phyloP scores from a whole-genome alignment of 1,140 invertebrate species.

The Dysdera silvatica region DNA sequence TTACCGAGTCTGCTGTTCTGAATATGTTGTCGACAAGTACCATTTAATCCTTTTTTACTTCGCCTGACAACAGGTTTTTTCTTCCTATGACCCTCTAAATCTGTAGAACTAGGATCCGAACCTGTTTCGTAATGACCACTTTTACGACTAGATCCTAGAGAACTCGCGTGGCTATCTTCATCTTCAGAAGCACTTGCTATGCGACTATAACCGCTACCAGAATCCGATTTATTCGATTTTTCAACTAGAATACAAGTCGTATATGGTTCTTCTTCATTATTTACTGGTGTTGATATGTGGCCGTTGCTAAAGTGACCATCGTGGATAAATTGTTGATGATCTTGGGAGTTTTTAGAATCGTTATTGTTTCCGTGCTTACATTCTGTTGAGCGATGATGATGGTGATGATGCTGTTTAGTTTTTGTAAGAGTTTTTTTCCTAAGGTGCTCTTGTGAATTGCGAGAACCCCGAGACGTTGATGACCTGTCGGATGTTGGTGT shows the following conservation, averaged over 20 bases:
- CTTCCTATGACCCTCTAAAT: slow-evolving; percentile 17
- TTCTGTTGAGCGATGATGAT: slow-evolving; percentile 12
- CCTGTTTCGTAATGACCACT: slow-evolving; percentile 14
- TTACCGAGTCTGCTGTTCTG: slow-evolving; percentile 18
- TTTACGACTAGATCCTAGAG: slow-evolving; percentile 20
- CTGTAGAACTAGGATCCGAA: slow-evolving; percentile 17
- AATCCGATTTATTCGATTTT: background rate
- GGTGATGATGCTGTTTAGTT: slow-evolving; percentile 17
- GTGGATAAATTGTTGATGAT: background rate
- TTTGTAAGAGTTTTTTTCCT: slow-evolving; percentile 17
- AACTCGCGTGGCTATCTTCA: slow-evolving; percentile 16
- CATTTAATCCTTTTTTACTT: slow-evolving; percentile 23
- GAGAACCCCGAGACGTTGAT: slow-evolving; percentile 22
- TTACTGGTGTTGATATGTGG: background rate
- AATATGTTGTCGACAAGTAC: slow-evolving; percentile 23
- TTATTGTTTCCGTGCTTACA: background rate
- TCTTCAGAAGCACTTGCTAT: slow-evolving; percentile 27
- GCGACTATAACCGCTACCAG: background rate
- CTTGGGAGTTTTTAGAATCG: background rate
- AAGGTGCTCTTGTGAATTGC: slow-evolving; percentile 18
- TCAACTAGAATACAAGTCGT: background rate
- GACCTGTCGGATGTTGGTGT: slow-evolving; percentile 24
- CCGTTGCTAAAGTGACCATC: background rate
- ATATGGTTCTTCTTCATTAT: slow-evolving; percentile 1
- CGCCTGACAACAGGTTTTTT: slow-evolving; percentile 18